phyloP scores from a whole-genome alignment of 1,140 invertebrate genomes.

The Trichonephila inaurata region DNA sequence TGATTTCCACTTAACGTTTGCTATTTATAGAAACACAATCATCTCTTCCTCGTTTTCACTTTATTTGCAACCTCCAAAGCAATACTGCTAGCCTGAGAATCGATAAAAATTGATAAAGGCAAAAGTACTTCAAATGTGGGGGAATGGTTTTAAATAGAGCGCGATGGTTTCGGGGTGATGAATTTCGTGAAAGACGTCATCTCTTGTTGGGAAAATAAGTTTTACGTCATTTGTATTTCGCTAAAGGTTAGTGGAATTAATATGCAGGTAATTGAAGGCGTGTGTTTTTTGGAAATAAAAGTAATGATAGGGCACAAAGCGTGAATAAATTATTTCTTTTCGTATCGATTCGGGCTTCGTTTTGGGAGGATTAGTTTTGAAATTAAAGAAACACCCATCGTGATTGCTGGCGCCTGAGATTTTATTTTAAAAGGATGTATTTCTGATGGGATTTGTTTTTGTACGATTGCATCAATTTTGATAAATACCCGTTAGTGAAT shows the following conservation, averaged over 20 bases:
- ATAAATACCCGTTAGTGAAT: too few species aligned
- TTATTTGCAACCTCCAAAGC: conserved; percentile 9
- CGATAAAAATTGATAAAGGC: conserved; percentile 4
- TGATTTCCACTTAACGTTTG: conserved; percentile 17
- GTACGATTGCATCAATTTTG: too few species aligned
- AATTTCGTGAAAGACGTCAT: background rate
- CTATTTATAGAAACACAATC: background rate
- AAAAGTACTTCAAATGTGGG: background rate
- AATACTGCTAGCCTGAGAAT: background rate
- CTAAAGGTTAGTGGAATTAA: background rate
- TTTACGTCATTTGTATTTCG: background rate
- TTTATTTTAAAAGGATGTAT: too few species aligned
- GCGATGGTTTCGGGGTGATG: background rate
- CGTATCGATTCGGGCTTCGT: background rate
- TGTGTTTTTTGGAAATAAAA: background rate
- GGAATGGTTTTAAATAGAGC: background rate
- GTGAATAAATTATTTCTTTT: background rate
- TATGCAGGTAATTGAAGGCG: background rate
- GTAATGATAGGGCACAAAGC: background rate
- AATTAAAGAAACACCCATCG: too few species aligned
- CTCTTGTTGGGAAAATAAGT: conserved; percentile 9
- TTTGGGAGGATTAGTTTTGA: too few species aligned
- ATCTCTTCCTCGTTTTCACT: background rate
- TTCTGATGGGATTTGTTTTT: too few species aligned
- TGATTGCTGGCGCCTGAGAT: too few species aligned